These are phyloP conservation scores for Ernsta delagoae DNA, from an alignment of 2,888 invertebrate genomes.

Conservation along the genomic window DNA sequence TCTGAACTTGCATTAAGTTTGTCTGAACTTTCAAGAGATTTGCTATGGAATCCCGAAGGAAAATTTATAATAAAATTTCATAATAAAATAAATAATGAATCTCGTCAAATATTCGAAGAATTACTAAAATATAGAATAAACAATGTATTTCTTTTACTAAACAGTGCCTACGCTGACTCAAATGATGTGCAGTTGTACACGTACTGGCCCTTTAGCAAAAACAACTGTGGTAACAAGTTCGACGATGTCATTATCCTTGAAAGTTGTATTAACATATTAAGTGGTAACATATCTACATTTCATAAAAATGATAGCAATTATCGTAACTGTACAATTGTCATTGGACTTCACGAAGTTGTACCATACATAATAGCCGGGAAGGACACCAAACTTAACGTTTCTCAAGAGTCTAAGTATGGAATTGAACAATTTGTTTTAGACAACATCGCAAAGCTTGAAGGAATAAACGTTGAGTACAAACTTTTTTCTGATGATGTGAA, in stretches of 20 bases:
- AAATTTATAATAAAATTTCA: slow-evolving; percentile 37
- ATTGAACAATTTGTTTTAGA: slow-evolving; percentile 60
- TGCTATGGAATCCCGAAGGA: slow-evolving; percentile 42
- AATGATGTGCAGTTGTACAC: slow-evolving; percentile 32
- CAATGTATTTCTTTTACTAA: slow-evolving; percentile 10
- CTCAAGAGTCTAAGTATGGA: slow-evolving; percentile 47
- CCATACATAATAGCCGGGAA: slow-evolving; percentile 51
- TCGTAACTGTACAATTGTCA: slow-evolving; percentile 54
- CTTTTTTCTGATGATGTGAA: slow-evolving; percentile 41
- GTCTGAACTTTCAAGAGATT: slow-evolving; percentile 31
- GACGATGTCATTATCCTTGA: slow-evolving; percentile 30
- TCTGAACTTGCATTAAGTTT: slow-evolving; percentile 10
- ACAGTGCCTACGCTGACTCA: background rate
- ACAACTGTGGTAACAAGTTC: slow-evolving; percentile 39
- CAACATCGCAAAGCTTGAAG: slow-evolving; percentile 50
- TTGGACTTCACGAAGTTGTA: slow-evolving; percentile 52
- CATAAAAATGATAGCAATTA: background rate
- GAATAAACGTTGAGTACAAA: slow-evolving; percentile 49
- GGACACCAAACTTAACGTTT: slow-evolving; percentile 47
- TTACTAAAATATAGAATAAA: slow-evolving; percentile 24
- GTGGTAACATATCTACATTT: background rate
- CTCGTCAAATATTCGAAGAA: slow-evolving; percentile 16
- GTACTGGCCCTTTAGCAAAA: slow-evolving; percentile 40
- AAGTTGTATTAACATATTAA: slow-evolving; percentile 30
- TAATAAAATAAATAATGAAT: background rate